Percentiles rank a stretch among this genome's conserved stretches.
These are phyloP conservation scores for Anguilla anguilla DNA, from an alignment of 2,797 vertebrate species.

Conservation along the genomic window DNA sequence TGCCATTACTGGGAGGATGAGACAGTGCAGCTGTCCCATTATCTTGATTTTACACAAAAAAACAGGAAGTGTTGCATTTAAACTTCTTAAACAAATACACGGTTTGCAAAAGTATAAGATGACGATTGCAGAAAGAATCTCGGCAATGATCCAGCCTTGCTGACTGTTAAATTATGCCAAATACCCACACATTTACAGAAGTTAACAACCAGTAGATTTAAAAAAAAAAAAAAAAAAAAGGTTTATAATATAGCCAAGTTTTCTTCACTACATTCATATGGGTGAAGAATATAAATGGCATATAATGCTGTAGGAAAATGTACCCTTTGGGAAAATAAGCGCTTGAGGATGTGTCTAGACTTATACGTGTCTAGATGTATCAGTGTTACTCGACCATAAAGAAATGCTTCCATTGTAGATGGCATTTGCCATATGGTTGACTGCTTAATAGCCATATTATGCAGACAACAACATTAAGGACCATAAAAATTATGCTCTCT, in stretches of 20 bases:
- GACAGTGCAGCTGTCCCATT: not conserved
- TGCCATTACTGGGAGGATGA: not conserved
- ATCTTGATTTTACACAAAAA: constrained; percentile 11
- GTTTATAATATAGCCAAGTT: not conserved
- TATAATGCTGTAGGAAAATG: not conserved
- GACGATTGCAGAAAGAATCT: not conserved
- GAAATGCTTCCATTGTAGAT: not conserved
- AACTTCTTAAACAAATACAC: not conserved
- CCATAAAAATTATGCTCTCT: not conserved
- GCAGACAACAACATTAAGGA: constrained; percentile 6
- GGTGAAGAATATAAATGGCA: not conserved
- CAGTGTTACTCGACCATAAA: not conserved
- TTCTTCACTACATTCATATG: not conserved
- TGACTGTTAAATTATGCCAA: not conserved
- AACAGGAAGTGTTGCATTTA: not conserved
- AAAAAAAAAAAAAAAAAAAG: not conserved
- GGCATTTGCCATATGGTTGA: not conserved
- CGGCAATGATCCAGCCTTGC: not conserved
- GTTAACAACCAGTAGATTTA: not conserved
- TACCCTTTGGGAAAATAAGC: not conserved
- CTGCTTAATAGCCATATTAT: not conserved
- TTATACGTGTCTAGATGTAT: not conserved
- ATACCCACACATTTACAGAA: not conserved
- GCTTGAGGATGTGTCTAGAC: not conserved
- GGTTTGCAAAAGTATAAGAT: not conserved